Percentiles rank a stretch among this genome's conserved stretches.
Evolutionary conservation across 2,113 vertebrate genomes (phyloP).

Genomic region (Corythoichthys haematopterus): DNA sequence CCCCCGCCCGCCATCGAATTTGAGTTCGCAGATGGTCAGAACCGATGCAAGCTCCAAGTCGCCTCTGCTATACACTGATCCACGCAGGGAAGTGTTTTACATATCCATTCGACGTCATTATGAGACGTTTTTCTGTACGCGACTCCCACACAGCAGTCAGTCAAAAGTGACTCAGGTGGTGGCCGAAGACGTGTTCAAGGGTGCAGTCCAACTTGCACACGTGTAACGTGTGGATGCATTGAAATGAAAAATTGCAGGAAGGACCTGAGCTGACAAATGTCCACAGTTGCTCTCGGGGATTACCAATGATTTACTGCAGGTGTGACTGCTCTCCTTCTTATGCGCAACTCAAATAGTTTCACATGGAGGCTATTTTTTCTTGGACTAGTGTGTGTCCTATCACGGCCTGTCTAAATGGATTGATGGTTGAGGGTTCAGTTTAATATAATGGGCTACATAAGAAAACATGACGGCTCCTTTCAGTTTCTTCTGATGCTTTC

Average conservation of each 20-base stretch:
- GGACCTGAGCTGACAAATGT: conserved; percentile 6
- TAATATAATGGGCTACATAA: background rate
- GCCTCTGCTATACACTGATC: conserved; percentile 9
- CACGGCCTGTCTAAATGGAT: conserved; percentile 8
- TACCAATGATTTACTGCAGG: conserved; percentile 36
- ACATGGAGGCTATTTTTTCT: conserved; percentile 13
- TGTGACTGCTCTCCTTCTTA: conserved; percentile 15
- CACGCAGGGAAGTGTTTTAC: conserved; percentile 39
- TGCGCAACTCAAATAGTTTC: conserved; percentile 39
- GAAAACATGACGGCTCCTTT: background rate
- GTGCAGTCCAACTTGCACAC: conserved; percentile 8
- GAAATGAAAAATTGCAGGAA: conserved; percentile 36
- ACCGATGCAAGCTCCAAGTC: conserved; percentile 13
- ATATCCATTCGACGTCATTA: conserved; percentile 45
- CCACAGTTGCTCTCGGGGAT: conserved; percentile 24
- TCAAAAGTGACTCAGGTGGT: background rate
- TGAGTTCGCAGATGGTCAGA: conserved; percentile 8
- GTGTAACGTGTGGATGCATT: conserved; percentile 31
- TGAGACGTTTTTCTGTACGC: conserved; percentile 4
- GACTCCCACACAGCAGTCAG: conserved; percentile 14
- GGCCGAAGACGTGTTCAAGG: conserved; percentile 18
- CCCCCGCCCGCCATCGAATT: background rate
- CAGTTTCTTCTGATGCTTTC: background rate
- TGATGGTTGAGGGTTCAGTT: conserved; percentile 15
- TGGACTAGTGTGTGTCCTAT: background rate